Evolutionary conservation across 1,140 invertebrate genomes (phyloP), one percentile per base, ranked within the genome.

Genomic region (Ostrea edulis): DNA sequence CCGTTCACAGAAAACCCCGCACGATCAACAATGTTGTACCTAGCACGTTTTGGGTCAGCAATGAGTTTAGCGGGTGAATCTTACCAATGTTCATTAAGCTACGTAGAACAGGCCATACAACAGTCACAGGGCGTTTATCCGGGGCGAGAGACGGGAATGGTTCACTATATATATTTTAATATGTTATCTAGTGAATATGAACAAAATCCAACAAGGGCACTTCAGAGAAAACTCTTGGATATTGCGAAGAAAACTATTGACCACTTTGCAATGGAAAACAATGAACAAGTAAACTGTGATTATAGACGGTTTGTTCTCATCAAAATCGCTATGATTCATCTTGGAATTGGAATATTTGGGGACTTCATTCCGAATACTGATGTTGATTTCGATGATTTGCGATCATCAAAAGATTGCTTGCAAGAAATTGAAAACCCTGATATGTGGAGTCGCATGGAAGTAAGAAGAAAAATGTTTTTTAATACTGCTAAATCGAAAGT

Each of bases 391-490:
- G 55, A 62, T 17, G 17, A 62, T 62, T 20, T 62, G 14, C 55
- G 17, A 17, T 62, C 55, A 2, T 17, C 55, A 20, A 62, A 62
- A 55, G 7, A 17, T 62, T 62, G n/a, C 20, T n/a, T 62, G 14
- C 55, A 62, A 62, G 55, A 62, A 62, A 62, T 62, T 62, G 55
- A 62, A n/a, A 62, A 62, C 17, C 55, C 55, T 62, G 55, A 62
- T 20, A 62, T 62, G 55, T 62, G 55, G 55, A 62, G 55, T 62
- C 14, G 55, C 17, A 62, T 62, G 55, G 17, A 62, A n/a, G 55
- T 62, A 62, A 62, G 55, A 62, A 62, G 55, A n/a, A 62, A 62
- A 62, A 62, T 62, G 55, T 62, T 62, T n/a, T 62, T 20, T n/a
- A 62, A 17, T 62, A 62, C 12, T 62, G 14, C 55, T 20, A 62